phyloP scores from a whole-genome alignment of 1,140 invertebrate species.

The Sitophilus oryzae region DNA sequence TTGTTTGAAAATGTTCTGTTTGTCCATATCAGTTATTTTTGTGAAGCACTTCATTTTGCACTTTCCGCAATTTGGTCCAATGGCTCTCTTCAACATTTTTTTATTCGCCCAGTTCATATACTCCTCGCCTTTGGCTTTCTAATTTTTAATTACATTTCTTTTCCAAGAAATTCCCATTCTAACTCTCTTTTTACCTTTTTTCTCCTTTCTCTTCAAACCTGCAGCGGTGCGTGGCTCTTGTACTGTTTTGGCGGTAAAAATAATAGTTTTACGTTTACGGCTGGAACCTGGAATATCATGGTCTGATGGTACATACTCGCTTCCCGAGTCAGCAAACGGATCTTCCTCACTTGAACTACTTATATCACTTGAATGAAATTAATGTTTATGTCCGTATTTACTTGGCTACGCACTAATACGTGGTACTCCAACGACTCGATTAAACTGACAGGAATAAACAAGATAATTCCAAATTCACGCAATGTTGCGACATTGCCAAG shows the following conservation, averaged over 20 bases:
- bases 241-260: background rate
- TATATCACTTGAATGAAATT: too few relatives aligned
- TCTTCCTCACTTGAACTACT: too few relatives aligned
- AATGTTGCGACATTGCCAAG: background rate
- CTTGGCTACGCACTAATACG: too few relatives aligned
- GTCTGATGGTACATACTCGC: too few relatives aligned
- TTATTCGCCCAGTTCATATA: background rate
- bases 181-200: slow-evolving; percentile 1
- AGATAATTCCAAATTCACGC: too few relatives aligned
- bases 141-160: slow-evolving; percentile 1
- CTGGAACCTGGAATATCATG: background rate
- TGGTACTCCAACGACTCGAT: background rate
- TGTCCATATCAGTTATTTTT: background rate
- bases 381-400: too few relatives aligned
- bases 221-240: background rate
- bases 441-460: background rate
- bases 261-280: background rate
- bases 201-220: slow-evolving; percentile 1
- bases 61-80: background rate
- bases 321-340: too few relatives aligned
- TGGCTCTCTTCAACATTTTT: background rate
- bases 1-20: background rate
- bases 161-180: background rate
- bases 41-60: background rate
- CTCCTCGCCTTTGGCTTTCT: slow-evolving; percentile 2